phyloP scores from a whole-genome alignment of 2,797 vertebrate species.

The Cetoscarus ocellatus region DNA sequence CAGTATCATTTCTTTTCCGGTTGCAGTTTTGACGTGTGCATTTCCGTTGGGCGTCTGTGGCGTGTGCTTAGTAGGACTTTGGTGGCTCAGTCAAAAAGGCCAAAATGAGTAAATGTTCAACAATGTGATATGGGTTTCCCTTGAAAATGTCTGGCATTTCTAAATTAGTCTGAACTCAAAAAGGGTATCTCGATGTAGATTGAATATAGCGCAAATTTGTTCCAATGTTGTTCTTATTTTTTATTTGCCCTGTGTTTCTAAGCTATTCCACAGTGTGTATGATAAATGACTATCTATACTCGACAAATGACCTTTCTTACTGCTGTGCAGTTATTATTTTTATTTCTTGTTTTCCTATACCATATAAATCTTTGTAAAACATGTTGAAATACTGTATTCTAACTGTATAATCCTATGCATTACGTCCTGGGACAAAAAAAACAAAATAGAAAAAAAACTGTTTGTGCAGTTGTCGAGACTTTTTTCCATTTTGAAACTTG shows the following conservation, averaged over 20 bases:
- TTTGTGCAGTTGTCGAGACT: conserved; percentile 81
- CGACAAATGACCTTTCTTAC: conserved; percentile 87
- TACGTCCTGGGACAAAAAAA: conserved; percentile 77
- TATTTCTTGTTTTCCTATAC: conserved; percentile 84
- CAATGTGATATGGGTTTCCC: conserved; percentile 76
- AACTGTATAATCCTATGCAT: conserved; percentile 88
- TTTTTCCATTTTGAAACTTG: conserved; percentile 72
- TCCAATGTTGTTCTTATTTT: conserved; percentile 67
- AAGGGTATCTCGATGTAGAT: conserved; percentile 76
- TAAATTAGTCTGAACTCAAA: conserved; percentile 75
- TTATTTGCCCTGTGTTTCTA: conserved; percentile 79
- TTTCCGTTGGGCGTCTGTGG: conserved; percentile 83
- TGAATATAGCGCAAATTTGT: conserved; percentile 83
- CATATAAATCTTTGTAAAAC: conserved; percentile 88
- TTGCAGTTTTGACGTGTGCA: conserved; percentile 77
- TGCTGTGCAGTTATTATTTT: conserved; percentile 90
- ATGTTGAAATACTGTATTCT: conserved; percentile 87
- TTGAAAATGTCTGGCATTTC: conserved; percentile 75
- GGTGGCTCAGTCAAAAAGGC: conserved; percentile 72
- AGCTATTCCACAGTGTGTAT: conserved; percentile 84
- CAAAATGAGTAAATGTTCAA: conserved; percentile 75
- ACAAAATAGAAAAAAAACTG: conserved; percentile 71
- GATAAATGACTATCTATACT: conserved; percentile 87
- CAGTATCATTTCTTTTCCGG: conserved; percentile 73
- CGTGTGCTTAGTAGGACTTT: conserved; percentile 83